These are phyloP conservation scores for Chromobotia macracanthus DNA, from an alignment of 2,797 vertebrate genomes.

Conservation along the genomic window DNA sequence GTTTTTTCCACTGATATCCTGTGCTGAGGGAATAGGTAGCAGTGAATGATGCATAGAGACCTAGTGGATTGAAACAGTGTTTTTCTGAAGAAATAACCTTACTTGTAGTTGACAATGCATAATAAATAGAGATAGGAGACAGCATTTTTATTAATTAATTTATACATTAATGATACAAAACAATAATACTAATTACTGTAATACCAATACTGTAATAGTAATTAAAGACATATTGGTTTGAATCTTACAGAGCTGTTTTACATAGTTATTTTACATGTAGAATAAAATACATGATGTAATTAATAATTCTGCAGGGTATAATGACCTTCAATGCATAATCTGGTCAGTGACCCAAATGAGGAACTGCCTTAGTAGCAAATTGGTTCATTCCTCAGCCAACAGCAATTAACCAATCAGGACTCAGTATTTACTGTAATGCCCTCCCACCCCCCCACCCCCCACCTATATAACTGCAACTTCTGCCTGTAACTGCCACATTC, in stretches of 20 bases:
- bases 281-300: not conserved
- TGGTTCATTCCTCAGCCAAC: conserved; percentile 36
- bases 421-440: conserved; percentile 34
- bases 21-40: too few relatives aligned
- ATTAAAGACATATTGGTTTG: not conserved
- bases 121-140: too few relatives aligned
- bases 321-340: not conserved
- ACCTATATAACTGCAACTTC: conserved; percentile 33
- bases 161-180: not conserved
- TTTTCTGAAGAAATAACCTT: too few relatives aligned
- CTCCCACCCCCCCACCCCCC: conserved; percentile 2
- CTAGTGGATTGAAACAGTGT: too few relatives aligned
- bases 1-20: too few relatives aligned
- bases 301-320: not conserved
- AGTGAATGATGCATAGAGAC: too few relatives aligned
- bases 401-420: conserved; percentile 28
- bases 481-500: conserved; percentile 61
- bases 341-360: not conserved
- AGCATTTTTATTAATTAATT: too few relatives aligned
- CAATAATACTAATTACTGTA: too few relatives aligned
- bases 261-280: not conserved
- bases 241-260: not conserved
- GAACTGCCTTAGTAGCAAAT: too few relatives aligned
- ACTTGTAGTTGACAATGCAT: too few relatives aligned
- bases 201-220: too few relatives aligned